Percentiles rank a stretch among this genome's conserved stretches.
phyloP scores from a whole-genome alignment of 1,140 invertebrate species.

The Drosophila orosa region DNA sequence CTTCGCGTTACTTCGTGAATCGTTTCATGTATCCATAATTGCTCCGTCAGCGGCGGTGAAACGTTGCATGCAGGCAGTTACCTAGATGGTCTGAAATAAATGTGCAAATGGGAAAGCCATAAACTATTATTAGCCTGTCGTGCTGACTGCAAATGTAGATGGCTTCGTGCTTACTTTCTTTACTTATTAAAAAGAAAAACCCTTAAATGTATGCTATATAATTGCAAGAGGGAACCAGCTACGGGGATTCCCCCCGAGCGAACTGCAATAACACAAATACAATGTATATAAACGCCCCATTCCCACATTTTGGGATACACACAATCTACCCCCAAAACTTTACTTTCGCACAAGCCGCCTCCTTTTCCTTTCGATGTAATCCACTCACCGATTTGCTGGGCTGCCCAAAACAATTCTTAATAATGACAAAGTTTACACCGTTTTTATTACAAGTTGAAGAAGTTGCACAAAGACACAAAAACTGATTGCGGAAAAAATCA shows the following conservation, averaged over 20 bases:
- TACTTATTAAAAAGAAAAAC: background rate
- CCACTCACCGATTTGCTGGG: conserved; percentile 15
- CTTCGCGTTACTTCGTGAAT: conserved; percentile 66
- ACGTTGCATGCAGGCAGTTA: conserved; percentile 34
- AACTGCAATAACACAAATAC: conserved; percentile 15
- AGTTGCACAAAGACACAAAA: conserved; percentile 39
- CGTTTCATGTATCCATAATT: conserved; percentile 71
- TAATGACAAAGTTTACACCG: conserved; percentile 38
- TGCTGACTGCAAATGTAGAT: conserved; percentile 12
- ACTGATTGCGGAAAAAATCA: conserved; percentile 66
- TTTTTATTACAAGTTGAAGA: conserved; percentile 29
- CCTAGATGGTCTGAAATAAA: conserved; percentile 32
- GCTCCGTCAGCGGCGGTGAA: conserved; percentile 40
- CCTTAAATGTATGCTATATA: conserved; percentile 8
- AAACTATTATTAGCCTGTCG: conserved; percentile 4
- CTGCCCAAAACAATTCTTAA: background rate
- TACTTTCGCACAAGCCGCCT: conserved; percentile 18
- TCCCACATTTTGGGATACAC: conserved; percentile 24
- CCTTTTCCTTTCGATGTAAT: background rate
- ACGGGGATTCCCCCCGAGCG: background rate
- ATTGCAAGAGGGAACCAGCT: background rate
- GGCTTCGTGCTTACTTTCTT: conserved; percentile 1
- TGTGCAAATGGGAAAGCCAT: background rate
- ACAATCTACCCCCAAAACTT: conserved; percentile 8
- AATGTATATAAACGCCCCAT: background rate